These are phyloP conservation scores for Endomychus coccineus DNA, from an alignment of 2,888 invertebrate species.

Conservation along the genomic window DNA sequence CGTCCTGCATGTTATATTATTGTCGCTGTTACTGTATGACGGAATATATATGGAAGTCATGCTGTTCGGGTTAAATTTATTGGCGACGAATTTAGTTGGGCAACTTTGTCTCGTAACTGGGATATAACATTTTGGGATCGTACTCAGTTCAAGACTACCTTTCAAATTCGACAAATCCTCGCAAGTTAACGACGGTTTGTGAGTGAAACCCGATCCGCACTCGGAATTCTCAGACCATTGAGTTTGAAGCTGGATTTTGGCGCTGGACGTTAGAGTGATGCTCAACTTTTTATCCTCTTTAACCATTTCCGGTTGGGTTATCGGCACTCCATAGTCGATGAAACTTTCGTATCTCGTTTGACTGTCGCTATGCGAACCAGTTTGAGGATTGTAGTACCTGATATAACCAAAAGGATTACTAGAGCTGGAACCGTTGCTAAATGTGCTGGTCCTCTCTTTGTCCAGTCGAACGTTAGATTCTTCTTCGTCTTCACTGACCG, in stretches of 20 bases:
- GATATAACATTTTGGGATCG: slow-evolving; percentile 29
- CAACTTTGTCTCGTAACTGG: slow-evolving; percentile 55
- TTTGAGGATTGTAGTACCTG: slow-evolving; percentile 53
- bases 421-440: slow-evolving; percentile 45
- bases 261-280: slow-evolving; percentile 46
- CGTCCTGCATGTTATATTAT: slow-evolving; percentile 35
- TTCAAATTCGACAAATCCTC: slow-evolving; percentile 62
- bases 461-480: slow-evolving; percentile 42
- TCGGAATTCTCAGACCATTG: slow-evolving; percentile 52
- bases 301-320: slow-evolving; percentile 19
- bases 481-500: slow-evolving; percentile 44
- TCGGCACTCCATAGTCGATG: slow-evolving; percentile 44
- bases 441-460: slow-evolving; percentile 38
- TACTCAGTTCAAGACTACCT: slow-evolving; percentile 50
- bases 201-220: slow-evolving; percentile 53
- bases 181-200: slow-evolving; percentile 55
- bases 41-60: slow-evolving; percentile 52
- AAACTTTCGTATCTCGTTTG: slow-evolving; percentile 46
- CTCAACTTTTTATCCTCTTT: slow-evolving; percentile 30
- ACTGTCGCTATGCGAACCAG: slow-evolving; percentile 39
- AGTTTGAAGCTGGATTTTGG: slow-evolving; percentile 42
- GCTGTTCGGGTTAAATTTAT: slow-evolving; percentile 50
- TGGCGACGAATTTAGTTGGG: slow-evolving; percentile 56
- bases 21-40: slow-evolving; percentile 44
- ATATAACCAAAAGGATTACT: slow-evolving; percentile 61